Evolutionary conservation across 1,140 invertebrate genomes (phyloP).

Genomic region (Atta cephalotes): DNA sequence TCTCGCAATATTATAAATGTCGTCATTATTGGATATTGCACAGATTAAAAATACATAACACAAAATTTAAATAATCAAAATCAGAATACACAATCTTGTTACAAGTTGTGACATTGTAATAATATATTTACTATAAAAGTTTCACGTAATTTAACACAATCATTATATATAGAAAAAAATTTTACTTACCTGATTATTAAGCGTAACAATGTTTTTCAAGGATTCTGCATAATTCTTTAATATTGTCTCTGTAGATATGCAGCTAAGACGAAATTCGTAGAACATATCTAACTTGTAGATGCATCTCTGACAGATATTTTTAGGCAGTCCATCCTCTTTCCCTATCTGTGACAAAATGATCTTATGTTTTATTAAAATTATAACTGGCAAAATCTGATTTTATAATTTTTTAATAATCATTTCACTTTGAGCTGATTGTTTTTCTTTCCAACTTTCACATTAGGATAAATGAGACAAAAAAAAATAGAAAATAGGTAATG

Average conservation of each 20-base stretch:
- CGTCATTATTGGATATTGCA: background rate
- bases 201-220: constrained; percentile 88
- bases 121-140: background rate
- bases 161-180: background rate
- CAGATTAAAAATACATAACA: background rate
- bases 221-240: constrained; percentile 90
- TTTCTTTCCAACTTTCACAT: background rate
- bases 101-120: background rate
- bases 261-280: constrained; percentile 89
- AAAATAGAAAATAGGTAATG: background rate
- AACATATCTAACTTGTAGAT: constrained; percentile 89
- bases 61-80: background rate
- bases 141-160: background rate
- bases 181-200: constrained; percentile 88
- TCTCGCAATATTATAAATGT: background rate
- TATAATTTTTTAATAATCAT: background rate
- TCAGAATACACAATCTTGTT: background rate
- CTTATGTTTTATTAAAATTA: background rate
- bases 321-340: constrained; percentile 90
- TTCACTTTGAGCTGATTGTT: background rate
- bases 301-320: constrained; percentile 90
- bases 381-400: background rate
- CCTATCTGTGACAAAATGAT: constrained; percentile 86
- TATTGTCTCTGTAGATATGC: constrained; percentile 88
- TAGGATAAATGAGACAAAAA: background rate